Evolutionary conservation across 2,113 vertebrate species (phyloP).

Genomic region (Sturnira hondurensis): DNA sequence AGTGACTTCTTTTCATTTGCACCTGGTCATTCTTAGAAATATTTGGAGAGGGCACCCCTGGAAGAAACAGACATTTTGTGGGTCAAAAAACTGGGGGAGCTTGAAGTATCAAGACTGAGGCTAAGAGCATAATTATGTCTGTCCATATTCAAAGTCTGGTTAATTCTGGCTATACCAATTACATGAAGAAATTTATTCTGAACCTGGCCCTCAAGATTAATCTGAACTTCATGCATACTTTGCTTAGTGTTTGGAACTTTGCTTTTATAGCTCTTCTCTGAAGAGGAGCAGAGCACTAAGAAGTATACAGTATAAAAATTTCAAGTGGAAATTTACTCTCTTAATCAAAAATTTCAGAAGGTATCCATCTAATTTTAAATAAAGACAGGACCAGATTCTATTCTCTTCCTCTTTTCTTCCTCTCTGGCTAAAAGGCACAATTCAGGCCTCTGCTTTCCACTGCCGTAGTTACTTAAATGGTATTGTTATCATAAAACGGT

Average conservation of each 20-base stretch:
- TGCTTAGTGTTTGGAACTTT: neutral
- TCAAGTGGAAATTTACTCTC: neutral
- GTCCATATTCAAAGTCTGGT: neutral
- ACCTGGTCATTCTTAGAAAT: neutral
- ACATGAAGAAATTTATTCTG: neutral
- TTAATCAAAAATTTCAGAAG: neutral
- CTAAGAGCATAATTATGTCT: neutral
- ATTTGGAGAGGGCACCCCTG: neutral
- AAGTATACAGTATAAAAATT: neutral
- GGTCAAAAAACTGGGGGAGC: neutral
- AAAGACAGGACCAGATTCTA: neutral
- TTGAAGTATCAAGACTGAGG: neutral
- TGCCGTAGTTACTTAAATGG: neutral
- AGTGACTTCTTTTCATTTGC: neutral
- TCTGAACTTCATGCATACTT: neutral
- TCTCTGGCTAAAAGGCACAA: neutral
- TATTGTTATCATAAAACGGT: too few species aligned
- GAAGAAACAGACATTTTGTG: neutral
- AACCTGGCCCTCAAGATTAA: neutral
- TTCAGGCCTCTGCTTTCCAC: neutral
- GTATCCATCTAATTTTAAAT: neutral
- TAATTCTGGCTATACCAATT: neutral
- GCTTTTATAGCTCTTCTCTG: neutral
- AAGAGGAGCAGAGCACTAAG: neutral
- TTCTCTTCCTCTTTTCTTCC: neutral